phyloP scores from a whole-genome alignment of 1,140 invertebrate species.

The Trichoplusia ni region DNA sequence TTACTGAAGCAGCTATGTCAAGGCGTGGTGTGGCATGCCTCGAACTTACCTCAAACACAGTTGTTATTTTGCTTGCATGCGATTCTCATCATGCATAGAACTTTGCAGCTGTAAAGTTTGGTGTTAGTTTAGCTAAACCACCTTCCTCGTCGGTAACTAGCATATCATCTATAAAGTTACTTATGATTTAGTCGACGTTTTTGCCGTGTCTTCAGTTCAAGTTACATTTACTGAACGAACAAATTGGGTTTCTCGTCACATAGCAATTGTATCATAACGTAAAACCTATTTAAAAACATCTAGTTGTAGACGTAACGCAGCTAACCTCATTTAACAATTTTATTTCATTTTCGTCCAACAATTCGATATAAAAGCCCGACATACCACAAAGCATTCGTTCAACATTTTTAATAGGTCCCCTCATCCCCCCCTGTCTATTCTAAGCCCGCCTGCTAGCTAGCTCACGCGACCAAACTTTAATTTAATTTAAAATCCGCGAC shows the following conservation, averaged over 20 bases:
- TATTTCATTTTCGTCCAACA: background rate
- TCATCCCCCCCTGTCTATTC: background rate
- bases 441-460: conserved; percentile 10
- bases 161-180: too few species aligned
- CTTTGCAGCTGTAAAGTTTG: conserved; percentile 7
- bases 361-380: background rate
- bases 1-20: conserved; percentile 1
- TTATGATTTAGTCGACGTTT: too few species aligned
- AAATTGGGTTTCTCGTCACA: too few species aligned
- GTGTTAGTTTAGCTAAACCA: conserved; percentile 18
- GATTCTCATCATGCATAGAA: conserved; percentile 18
- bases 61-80: conserved; percentile 14
- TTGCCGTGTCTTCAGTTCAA: too few species aligned
- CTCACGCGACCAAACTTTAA: conserved; percentile 12
- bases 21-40: background rate
- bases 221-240: too few species aligned
- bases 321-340: background rate
- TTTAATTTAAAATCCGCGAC: conserved; percentile 24
- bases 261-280: too few species aligned
- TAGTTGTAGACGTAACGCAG: too few species aligned
- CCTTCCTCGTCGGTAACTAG: conserved; percentile 15
- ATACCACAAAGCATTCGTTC: background rate
- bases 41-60: background rate
- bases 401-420: conserved; percentile 15
- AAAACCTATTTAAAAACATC: too few species aligned